These are phyloP conservation scores for Volucella inanis DNA, from an alignment of 2,888 invertebrate genomes.

Conservation along the genomic window DNA sequence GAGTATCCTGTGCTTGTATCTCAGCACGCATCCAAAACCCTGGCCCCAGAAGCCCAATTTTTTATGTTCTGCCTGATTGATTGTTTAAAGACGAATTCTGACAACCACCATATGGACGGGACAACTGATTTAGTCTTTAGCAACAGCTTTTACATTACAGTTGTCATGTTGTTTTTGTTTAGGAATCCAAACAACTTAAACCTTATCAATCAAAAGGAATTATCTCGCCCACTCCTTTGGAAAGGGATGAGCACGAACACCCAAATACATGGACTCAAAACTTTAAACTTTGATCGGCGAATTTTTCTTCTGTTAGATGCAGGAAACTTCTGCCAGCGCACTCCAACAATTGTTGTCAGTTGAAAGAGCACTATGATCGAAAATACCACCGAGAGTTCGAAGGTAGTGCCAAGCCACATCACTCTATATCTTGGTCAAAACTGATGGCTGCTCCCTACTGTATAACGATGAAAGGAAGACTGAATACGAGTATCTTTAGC, in stretches of 20 bases:
- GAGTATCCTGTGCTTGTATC: not conserved
- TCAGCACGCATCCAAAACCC: constrained; percentile 6
- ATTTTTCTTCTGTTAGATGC: constrained; percentile 36
- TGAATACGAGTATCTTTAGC: not conserved
- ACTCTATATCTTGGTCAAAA: not conserved
- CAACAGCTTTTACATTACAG: constrained; percentile 36
- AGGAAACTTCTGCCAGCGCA: constrained; percentile 4
- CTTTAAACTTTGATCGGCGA: constrained; percentile 36
- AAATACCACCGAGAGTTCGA: no score
- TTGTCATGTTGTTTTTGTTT: constrained; percentile 40
- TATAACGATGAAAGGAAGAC: not conserved
- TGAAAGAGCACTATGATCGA: constrained; percentile 25
- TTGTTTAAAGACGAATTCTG: constrained; percentile 56
- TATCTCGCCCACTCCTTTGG: constrained; percentile 20
- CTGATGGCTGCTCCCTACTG: not conserved
- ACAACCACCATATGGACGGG: constrained; percentile 38
- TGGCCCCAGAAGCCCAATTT: constrained; percentile 24
- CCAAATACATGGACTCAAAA: constrained; percentile 30
- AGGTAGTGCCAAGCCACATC: not conserved
- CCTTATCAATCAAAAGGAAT: constrained; percentile 61
- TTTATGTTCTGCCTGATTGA: constrained; percentile 58
- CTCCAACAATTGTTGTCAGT: constrained; percentile 33
- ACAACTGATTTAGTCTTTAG: constrained; percentile 22
- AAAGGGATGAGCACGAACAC: not conserved
- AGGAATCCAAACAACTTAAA: constrained; percentile 45